A percentile compares a stretch with the other conserved stretches of the same genome.
Evolutionary conservation across 1,140 invertebrate genomes (phyloP).

Genomic region (Oryctes rhinoceros): DNA sequence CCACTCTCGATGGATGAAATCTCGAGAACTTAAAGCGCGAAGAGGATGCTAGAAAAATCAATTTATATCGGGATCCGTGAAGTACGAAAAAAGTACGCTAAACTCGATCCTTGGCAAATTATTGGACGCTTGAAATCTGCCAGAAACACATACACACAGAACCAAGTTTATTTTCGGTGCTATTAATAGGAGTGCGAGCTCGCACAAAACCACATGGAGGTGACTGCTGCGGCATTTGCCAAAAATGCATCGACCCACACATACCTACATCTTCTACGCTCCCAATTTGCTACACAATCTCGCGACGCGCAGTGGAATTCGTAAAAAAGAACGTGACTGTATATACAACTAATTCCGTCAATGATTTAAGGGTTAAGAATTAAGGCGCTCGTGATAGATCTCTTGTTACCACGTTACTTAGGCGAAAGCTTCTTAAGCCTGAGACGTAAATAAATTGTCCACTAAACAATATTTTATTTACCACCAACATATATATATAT

Average conservation of each 20-base stretch:
- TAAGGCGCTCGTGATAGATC: no score
- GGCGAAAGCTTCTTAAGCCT: no score
- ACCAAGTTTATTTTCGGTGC: neutral
- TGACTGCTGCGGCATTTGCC: constrained; percentile 10
- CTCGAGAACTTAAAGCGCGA: neutral
- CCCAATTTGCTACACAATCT: neutral
- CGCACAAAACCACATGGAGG: constrained; percentile 11
- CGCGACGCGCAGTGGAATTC: neutral
- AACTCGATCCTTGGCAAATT: constrained; percentile 17
- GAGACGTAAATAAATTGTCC: no score
- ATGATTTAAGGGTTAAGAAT: no score
- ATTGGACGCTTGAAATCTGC: constrained; percentile 1
- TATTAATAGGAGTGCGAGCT: constrained; percentile 5
- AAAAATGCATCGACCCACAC: constrained; percentile 21
- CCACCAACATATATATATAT: no score
- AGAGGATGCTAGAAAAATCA: neutral
- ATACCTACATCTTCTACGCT: neutral
- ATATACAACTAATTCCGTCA: neutral
- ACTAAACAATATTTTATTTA: no score
- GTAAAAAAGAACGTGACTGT: neutral
- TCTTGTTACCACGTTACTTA: no score
- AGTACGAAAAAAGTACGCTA: neutral
- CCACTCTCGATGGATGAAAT: neutral
- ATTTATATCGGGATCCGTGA: neutral
- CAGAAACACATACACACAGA: constrained; percentile 9